phyloP scores from a whole-genome alignment of 2,888 invertebrate genomes.

The Sicus ferrugineus region DNA sequence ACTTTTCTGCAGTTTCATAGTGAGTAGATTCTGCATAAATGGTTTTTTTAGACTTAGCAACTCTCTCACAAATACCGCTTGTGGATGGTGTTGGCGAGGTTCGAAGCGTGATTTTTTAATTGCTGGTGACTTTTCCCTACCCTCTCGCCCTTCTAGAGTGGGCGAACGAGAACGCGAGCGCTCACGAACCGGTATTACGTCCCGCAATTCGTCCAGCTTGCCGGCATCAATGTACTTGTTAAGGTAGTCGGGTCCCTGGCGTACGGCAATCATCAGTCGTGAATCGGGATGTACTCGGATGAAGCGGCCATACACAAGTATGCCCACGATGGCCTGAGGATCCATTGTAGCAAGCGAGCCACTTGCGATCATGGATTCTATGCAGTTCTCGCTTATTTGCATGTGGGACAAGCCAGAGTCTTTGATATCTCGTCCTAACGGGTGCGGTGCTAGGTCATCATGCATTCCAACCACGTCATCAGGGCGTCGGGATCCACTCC shows the following conservation, averaged over 20 bases:
- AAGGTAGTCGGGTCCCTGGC: constrained; percentile 79
- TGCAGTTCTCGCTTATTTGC: constrained; percentile 77
- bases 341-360: constrained; percentile 79
- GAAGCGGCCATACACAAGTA: constrained; percentile 84
- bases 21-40: constrained; percentile 56
- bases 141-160: constrained; percentile 51
- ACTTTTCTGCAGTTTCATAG: constrained; percentile 51
- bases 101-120: constrained; percentile 61
- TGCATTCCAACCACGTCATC: constrained; percentile 59
- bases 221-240: constrained; percentile 82
- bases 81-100: constrained; percentile 61
- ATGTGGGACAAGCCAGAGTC: constrained; percentile 69
- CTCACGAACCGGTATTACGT: constrained; percentile 78
- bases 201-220: constrained; percentile 80
- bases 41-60: constrained; percentile 55
- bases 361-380: constrained; percentile 69
- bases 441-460: constrained; percentile 61
- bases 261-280: constrained; percentile 77
- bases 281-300: constrained; percentile 81
- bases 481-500: constrained; percentile 80
- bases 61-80: constrained; percentile 59
- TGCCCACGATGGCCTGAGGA: constrained; percentile 82
- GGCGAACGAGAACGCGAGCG: constrained; percentile 57
- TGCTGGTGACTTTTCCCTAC: constrained; percentile 50
- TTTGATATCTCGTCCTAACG: constrained; percentile 66